Base-by-base conservation (phyloP, 2,113 vertebrate genomes). In the Oryzias curvinotus region DNA sequence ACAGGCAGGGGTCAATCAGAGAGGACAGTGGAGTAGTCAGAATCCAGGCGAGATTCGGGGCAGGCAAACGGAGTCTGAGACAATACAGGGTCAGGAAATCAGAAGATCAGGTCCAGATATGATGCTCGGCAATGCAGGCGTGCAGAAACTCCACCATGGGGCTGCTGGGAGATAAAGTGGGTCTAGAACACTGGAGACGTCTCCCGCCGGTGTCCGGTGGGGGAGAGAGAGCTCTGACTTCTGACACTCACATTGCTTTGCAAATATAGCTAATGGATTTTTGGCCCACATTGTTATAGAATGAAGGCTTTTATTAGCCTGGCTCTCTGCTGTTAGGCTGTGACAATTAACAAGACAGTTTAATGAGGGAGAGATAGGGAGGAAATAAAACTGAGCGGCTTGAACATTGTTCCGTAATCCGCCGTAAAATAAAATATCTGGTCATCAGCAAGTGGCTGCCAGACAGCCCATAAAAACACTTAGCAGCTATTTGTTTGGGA, bases 301-400 rank as follows among this genome's bases (percentile, higher is more conserved):
- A 78, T 74, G 2, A 63, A 52, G 26, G 10, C 44, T 53, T 77
- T 73, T 77, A 81, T 70, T 49, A 65, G 54, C 57, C 52, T 14
- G 25, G 43, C 17, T 52, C 46, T 57, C 30, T 51, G 28, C 51
- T 47, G 59, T 65, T 41, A 23, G 28, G 54, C 47, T 42, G 54
- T 59, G 71, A 57, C 26, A n/a, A 68, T 79, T 89, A 88, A 89
- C 53, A 21, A 81, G 81, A 80, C 78, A 56, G 68, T 42, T 83
- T 86, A 84, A 87, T 57, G 73, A 66, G 62, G 18, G 1, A 17
- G 66, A 49, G 68, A 51, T 52, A 28, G 48, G 25, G 48, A 65
- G 46, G 68, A 80, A 67, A 69, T 71, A 49, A 73, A 84, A 65
- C 6, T 30, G 15, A 51, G 62, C 14, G 3, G 56, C 58, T 48